Conservation (phyloP, 2,888 invertebrate genomes). For the Brachypalpus laphriformis region DNA sequence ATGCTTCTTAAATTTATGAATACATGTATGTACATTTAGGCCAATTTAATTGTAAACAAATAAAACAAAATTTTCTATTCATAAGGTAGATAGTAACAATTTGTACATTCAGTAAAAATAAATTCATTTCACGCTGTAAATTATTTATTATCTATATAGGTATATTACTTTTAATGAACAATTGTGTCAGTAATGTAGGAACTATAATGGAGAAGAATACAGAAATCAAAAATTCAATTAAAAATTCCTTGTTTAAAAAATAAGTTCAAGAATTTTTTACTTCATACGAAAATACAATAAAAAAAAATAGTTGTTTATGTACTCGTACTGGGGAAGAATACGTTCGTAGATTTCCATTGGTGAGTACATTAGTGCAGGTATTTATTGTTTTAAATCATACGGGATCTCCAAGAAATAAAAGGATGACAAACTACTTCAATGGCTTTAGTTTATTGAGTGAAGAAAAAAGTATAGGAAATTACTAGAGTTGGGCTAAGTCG, state of each 20-base stretch:
- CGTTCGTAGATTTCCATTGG: too few relatives aligned
- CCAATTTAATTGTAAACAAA: slow-evolving; percentile 40
- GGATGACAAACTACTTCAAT: too few relatives aligned
- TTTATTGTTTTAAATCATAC: too few relatives aligned
- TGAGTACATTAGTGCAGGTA: too few relatives aligned
- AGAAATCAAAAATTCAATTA: slow-evolving; percentile 44
- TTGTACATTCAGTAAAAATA: slow-evolving; percentile 59
- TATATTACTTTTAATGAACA: slow-evolving; percentile 10
- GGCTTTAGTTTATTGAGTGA: too few relatives aligned
- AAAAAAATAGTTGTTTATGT: too few relatives aligned
- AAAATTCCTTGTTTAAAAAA: slow-evolving; percentile 55
- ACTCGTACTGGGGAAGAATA: too few relatives aligned
- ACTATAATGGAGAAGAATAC: background rate
- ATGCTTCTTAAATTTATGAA: slow-evolving; percentile 20
- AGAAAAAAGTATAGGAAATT: too few relatives aligned
- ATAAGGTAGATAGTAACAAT: slow-evolving; percentile 71
- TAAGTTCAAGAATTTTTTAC: background rate
- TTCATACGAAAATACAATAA: background rate
- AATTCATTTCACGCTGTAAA: slow-evolving; percentile 45
- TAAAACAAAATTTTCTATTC: slow-evolving; percentile 40
- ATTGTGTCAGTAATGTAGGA: slow-evolving; percentile 21
- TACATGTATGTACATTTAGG: slow-evolving; percentile 32
- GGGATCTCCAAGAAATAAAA: too few relatives aligned
- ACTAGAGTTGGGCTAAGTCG: too few relatives aligned
- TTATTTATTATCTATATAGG: slow-evolving; percentile 13